Percentiles rank a stretch among this genome's conserved stretches.
Evolutionary conservation across 92 coral and sea anemone species (phyloP).

Genomic region (Parazoanthus atlanticus): DNA sequence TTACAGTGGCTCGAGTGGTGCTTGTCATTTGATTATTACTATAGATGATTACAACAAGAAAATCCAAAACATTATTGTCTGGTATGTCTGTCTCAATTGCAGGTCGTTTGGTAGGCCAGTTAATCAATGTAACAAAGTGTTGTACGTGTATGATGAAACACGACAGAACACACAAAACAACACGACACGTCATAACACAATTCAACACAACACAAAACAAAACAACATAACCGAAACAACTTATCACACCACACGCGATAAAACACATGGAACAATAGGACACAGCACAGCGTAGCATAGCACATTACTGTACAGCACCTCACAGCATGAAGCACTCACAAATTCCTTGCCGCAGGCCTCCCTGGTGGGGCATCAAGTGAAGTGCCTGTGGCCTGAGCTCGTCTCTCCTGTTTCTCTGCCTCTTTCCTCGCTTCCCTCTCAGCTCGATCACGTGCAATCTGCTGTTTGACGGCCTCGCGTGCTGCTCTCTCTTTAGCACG

Average conservation of each 20-base stretch:
- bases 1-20: background rate
- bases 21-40: too few relatives aligned
- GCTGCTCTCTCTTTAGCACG: slow-evolving; percentile 88
- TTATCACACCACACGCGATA: background rate
- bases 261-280: too few relatives aligned
- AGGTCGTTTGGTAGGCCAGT: background rate
- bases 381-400: slow-evolving; percentile 34
- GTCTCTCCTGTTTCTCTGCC: slow-evolving; percentile 77
- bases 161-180: background rate
- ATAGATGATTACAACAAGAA: background rate
- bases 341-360: slow-evolving; percentile 22
- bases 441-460: slow-evolving; percentile 89
- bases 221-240: too few relatives aligned
- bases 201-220: background rate
- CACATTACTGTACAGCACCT: background rate
- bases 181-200: background rate
- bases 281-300: background rate
- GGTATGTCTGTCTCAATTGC: background rate
- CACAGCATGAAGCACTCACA: slow-evolving; percentile 4
- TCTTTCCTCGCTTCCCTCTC: slow-evolving; percentile 83
- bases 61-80: too few relatives aligned
- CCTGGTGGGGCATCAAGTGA: slow-evolving; percentile 23
- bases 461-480: slow-evolving; percentile 83
- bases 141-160: background rate
- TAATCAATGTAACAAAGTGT: background rate